phyloP scores from a whole-genome alignment of 2,113 vertebrate genomes.

The Xenopus laevis region DNA sequence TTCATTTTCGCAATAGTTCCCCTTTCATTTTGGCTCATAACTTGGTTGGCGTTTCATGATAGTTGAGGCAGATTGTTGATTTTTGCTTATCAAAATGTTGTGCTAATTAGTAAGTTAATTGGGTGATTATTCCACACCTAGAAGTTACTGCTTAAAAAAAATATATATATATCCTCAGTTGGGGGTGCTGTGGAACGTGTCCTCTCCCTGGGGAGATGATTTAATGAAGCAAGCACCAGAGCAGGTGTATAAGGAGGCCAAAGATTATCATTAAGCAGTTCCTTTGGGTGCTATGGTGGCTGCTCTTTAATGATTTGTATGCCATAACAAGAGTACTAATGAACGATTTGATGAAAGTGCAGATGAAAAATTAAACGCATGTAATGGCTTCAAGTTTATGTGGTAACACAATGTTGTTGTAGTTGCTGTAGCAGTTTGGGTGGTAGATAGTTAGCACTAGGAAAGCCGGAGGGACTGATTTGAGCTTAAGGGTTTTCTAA shows the following conservation, averaged over 20 bases:
- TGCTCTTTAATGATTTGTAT: conserved; percentile 38
- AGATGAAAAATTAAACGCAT: conserved; percentile 40
- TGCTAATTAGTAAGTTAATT: conserved; percentile 54
- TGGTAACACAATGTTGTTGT: conserved; percentile 38
- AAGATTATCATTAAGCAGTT: conserved; percentile 44
- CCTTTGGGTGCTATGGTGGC: conserved; percentile 38
- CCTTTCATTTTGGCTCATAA: conserved; percentile 17
- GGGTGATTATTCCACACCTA: conserved; percentile 52
- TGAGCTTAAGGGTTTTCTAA: conserved; percentile 2
- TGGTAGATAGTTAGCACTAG: conserved; percentile 40
- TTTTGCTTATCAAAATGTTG: conserved; percentile 49
- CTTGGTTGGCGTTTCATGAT: conserved; percentile 14
- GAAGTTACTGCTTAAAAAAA: conserved; percentile 51
- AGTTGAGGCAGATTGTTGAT: conserved; percentile 46
- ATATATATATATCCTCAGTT: conserved; percentile 29
- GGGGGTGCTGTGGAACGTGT: conserved; percentile 38
- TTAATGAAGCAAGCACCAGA: conserved; percentile 46
- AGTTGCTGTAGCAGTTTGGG: conserved; percentile 30
- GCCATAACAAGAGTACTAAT: conserved; percentile 42
- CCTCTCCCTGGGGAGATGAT: conserved; percentile 42
- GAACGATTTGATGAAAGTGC: conserved; percentile 49
- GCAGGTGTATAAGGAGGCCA: conserved; percentile 36
- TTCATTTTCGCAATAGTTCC: too few relatives aligned
- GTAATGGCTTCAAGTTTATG: conserved; percentile 48
- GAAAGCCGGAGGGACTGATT: conserved; percentile 19